Conservation (phyloP, 2,113 vertebrate species). For the Platanista minor region DNA sequence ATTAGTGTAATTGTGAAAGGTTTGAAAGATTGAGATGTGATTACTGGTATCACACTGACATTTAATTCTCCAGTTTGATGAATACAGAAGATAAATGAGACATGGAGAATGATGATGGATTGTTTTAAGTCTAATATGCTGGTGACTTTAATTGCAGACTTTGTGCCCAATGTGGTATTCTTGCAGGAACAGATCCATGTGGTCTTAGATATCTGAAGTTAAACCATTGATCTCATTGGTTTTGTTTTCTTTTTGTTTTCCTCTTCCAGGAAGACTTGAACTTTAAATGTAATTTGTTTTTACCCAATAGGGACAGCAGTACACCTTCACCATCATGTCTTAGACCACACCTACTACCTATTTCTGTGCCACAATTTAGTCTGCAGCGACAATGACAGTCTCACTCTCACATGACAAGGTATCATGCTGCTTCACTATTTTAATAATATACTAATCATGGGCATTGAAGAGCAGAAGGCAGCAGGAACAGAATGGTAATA, state of each 20-base stretch:
- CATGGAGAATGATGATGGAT: background rate
- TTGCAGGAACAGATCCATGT: background rate
- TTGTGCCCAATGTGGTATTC: background rate
- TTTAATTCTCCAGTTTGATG: conserved; percentile 3
- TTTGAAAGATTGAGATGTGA: background rate
- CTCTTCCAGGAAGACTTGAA: background rate
- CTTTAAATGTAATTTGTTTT: conserved; percentile 30
- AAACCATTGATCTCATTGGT: background rate
- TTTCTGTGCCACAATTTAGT: background rate
- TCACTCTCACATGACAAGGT: background rate
- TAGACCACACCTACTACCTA: background rate
- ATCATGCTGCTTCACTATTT: background rate
- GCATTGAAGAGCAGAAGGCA: background rate
- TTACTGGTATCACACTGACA: background rate
- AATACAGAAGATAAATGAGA: conserved; percentile 15
- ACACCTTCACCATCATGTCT: background rate
- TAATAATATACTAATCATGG: background rate
- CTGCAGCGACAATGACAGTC: background rate
- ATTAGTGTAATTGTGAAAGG: background rate
- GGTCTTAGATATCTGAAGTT: background rate
- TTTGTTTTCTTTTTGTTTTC: background rate
- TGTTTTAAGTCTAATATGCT: background rate
- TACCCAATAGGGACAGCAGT: background rate
- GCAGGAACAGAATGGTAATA: background rate
- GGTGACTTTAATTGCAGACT: background rate